phyloP scores from a whole-genome alignment of 2,113 vertebrate genomes.

The Butorides virescens region DNA sequence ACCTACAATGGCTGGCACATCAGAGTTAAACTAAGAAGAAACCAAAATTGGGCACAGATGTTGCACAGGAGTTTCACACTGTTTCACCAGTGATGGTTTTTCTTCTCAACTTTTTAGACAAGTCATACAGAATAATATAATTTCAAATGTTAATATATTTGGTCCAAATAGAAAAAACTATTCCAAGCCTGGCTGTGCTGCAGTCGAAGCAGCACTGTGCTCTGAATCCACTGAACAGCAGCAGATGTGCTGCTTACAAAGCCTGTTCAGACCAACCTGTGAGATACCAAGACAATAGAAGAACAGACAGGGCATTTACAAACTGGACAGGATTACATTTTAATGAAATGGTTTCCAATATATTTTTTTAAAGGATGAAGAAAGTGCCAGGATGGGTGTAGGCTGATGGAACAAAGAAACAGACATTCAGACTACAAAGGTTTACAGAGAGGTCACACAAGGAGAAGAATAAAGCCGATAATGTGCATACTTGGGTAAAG shows the following conservation, averaged over 20 bases:
- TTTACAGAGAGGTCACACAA: neutral
- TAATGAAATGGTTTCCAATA: neutral
- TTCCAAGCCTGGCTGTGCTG: neutral
- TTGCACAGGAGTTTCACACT: neutral
- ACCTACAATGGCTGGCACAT: neutral
- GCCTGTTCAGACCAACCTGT: neutral
- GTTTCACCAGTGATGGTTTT: neutral
- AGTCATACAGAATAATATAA: neutral
- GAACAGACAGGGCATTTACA: neutral
- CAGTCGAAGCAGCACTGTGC: fast-evolving
- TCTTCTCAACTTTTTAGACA: neutral
- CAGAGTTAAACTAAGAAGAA: neutral
- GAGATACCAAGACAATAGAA: neutral
- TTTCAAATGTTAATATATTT: neutral
- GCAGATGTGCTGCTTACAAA: neutral
- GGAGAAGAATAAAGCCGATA: neutral
- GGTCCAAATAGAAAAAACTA: neutral
- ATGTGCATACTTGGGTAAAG: neutral
- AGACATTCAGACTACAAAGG: neutral
- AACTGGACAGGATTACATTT: neutral
- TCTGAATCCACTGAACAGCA: neutral
- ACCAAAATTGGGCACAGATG: neutral
- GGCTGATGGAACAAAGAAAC: neutral
- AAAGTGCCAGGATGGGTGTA: neutral
- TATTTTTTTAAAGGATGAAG: neutral